These are phyloP conservation scores for Sympetrum striolatum DNA, from an alignment of 2,888 invertebrate genomes.

Conservation along the genomic window DNA sequence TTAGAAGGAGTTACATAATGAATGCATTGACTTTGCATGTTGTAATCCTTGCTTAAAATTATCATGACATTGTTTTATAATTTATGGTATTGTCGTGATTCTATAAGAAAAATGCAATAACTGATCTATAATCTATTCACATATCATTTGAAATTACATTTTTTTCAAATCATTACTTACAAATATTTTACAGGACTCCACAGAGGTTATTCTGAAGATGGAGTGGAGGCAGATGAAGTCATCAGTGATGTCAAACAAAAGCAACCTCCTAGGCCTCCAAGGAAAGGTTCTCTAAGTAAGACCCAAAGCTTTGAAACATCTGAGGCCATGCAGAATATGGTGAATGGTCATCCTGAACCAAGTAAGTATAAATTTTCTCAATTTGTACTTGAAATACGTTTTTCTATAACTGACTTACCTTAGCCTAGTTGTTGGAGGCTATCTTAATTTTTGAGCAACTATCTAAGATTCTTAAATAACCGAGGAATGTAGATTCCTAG, in stretches of 20 bases:
- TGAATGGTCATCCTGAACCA: constrained; percentile 52
- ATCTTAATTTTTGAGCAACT: no score
- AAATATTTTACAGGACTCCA: constrained; percentile 71
- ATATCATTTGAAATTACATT: neutral
- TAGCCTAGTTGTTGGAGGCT: no score
- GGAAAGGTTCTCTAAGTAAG: constrained; percentile 77
- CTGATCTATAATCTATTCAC: neutral
- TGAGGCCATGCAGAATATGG: constrained; percentile 46
- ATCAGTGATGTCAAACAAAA: constrained; percentile 61
- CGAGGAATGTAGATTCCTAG: no score
- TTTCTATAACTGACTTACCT: no score
- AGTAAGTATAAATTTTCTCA: neutral
- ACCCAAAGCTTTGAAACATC: constrained; percentile 50
- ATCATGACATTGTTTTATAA: no score
- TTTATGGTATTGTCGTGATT: no score
- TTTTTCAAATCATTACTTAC: neutral
- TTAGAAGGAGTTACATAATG: no score
- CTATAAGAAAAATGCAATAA: no score
- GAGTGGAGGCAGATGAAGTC: constrained; percentile 73
- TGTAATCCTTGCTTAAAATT: no score
- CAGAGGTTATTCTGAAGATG: constrained; percentile 84
- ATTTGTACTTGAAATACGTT: no score
- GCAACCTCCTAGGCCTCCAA: constrained; percentile 73
- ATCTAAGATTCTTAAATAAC: no score
- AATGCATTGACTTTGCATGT: no score